Evolutionary conservation across 2,797 vertebrate species (phyloP).

Genomic region (Melanotaenia trifasciata): DNA sequence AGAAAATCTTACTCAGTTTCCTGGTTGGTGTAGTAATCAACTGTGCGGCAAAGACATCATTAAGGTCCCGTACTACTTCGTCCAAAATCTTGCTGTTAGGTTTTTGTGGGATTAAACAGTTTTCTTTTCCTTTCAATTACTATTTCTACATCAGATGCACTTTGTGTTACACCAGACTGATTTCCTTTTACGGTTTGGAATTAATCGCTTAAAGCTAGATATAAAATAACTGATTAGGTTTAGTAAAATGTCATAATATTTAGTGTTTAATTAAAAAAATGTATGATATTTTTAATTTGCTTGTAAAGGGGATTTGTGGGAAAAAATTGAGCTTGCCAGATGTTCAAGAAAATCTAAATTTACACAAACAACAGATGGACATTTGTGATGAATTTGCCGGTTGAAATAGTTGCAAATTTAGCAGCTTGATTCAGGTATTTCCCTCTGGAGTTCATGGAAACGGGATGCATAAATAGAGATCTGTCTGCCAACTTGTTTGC

Average conservation of each 20-base stretch:
- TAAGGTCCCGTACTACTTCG: no score
- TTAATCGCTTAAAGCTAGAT: background rate
- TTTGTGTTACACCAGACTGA: background rate
- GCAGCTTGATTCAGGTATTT: slow-evolving; percentile 17
- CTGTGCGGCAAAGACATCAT: no score
- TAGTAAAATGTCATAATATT: background rate
- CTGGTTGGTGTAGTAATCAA: no score
- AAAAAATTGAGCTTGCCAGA: background rate
- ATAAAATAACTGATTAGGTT: background rate
- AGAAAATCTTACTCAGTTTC: no score
- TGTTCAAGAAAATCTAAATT: background rate
- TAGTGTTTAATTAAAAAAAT: background rate
- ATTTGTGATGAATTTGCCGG: background rate
- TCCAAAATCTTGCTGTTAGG: no score
- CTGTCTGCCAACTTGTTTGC: background rate
- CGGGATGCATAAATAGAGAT: slow-evolving; percentile 3
- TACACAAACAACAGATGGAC: background rate
- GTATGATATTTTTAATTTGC: background rate
- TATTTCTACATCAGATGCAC: background rate
- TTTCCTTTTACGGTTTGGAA: background rate
- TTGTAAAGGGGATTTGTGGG: background rate
- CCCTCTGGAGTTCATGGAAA: slow-evolving; percentile 1
- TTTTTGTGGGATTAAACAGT: no score
- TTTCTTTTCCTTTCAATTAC: background rate
- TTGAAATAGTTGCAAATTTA: background rate